Percentiles rank a stretch among this genome's conserved stretches.
Conservation (phyloP, 2,888 invertebrate genomes). For the Andrena praecox region DNA sequence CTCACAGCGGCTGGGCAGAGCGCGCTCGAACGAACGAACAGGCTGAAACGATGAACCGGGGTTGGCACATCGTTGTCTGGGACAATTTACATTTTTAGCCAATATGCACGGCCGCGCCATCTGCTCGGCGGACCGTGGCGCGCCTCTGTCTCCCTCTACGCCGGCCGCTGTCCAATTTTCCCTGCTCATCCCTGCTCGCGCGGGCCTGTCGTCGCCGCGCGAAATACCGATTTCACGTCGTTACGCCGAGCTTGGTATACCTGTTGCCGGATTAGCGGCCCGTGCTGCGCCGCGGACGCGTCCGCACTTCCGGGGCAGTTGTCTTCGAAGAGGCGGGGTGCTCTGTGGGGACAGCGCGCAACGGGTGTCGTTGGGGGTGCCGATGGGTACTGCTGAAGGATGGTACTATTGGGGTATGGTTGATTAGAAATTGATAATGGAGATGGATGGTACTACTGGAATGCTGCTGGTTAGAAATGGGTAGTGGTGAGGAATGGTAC, state of each 20-base stretch:
- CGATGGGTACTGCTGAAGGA: too few relatives aligned
- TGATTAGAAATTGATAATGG: too few relatives aligned
- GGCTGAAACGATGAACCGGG: constrained; percentile 52
- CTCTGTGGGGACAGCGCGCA: not conserved
- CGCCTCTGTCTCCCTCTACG: constrained; percentile 16
- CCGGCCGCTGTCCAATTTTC: constrained; percentile 10
- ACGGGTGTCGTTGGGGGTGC: too few relatives aligned
- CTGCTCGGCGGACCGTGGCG: constrained; percentile 67
- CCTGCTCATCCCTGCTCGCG: not conserved
- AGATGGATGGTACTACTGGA: too few relatives aligned
- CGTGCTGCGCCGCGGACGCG: not conserved
- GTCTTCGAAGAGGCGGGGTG: not conserved
- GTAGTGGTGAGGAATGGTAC: not conserved
- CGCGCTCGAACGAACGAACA: constrained; percentile 53
- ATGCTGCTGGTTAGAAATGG: not conserved
- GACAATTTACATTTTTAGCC: constrained; percentile 82
- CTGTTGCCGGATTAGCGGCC: constrained; percentile 75
- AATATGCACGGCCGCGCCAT: constrained; percentile 72
- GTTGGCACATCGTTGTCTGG: constrained; percentile 57
- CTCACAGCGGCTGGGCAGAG: constrained; percentile 65
- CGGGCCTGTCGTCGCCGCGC: constrained; percentile 20
- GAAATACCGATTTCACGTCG: constrained; percentile 71
- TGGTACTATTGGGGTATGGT: too few relatives aligned
- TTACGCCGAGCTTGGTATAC: constrained; percentile 69
- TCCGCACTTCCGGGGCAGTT: too few relatives aligned